Percentiles rank a stretch among this genome's conserved stretches.
Evolutionary conservation across 2,888 invertebrate genomes (phyloP).

Genomic region (Brachynemurus nebulosus): DNA sequence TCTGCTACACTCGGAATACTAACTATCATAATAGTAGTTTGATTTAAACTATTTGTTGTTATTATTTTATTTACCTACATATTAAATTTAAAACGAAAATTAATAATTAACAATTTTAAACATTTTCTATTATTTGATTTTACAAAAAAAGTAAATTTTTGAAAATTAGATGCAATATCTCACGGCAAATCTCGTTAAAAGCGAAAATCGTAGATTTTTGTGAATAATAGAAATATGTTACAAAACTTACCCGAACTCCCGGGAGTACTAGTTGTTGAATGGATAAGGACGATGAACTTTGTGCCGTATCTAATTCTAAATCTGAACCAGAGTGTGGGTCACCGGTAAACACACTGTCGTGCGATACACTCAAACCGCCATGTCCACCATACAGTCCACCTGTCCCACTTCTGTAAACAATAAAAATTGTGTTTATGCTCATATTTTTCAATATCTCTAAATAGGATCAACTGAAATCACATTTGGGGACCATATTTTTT

Average conservation of each 20-base stretch:
- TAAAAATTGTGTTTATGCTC: not conserved
- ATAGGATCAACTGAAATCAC: no score
- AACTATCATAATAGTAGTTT: no score
- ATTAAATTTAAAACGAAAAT: no score
- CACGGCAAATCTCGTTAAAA: not conserved
- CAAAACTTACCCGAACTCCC: conserved; percentile 21
- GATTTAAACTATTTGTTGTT: no score
- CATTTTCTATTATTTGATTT: not conserved
- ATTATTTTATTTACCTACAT: no score
- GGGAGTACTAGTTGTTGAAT: conserved; percentile 28
- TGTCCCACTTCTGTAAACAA: conserved; percentile 27
- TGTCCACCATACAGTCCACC: conserved; percentile 30
- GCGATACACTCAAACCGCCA: conserved; percentile 65
- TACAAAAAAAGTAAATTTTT: not conserved
- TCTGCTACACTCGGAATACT: no score
- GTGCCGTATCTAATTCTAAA: conserved; percentile 34
- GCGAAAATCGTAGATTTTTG: not conserved
- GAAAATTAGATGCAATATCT: not conserved
- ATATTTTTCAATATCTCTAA: not conserved
- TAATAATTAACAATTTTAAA: not conserved
- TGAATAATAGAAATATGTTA: not conserved
- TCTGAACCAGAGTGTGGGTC: conserved; percentile 43
- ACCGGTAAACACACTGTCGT: conserved; percentile 84
- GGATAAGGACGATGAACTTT: conserved; percentile 32
- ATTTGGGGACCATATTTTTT: no score